Conservation (phyloP, 2,113 vertebrate genomes). For the Kryptolebias marmoratus region DNA sequence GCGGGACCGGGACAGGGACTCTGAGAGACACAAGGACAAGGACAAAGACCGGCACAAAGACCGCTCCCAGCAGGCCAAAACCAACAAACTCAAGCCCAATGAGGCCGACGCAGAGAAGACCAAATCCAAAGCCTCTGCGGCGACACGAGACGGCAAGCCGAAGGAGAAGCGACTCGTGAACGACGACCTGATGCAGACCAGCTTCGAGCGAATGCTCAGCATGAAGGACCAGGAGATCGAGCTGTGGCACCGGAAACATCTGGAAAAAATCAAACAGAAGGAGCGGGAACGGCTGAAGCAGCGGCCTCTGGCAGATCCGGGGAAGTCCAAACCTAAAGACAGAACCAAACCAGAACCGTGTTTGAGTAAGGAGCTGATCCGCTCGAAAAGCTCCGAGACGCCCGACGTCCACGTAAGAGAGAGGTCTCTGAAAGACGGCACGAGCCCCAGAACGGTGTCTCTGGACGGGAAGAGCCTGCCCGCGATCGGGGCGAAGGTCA, state of each 20-base stretch:
- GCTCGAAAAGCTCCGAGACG: slow-evolving; percentile 92
- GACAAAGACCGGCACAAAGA: slow-evolving; percentile 92
- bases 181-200: slow-evolving; percentile 98
- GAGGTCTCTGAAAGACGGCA: slow-evolving; percentile 84
- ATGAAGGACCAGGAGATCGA: slow-evolving; percentile 98
- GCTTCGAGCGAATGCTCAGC: slow-evolving; percentile 98
- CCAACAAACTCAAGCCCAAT: slow-evolving; percentile 71
- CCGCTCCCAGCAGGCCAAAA: slow-evolving; percentile 83
- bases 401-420: slow-evolving; percentile 85
- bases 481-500: slow-evolving; percentile 77
- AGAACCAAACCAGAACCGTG: slow-evolving; percentile 83
- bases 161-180: slow-evolving; percentile 98
- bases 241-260: slow-evolving; percentile 96
- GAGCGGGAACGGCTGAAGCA: slow-evolving; percentile 93
- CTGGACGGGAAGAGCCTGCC: slow-evolving; percentile 85
- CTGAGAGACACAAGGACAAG: slow-evolving; percentile 90
- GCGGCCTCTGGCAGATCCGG: slow-evolving; percentile 83
- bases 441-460: slow-evolving; percentile 85
- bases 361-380: slow-evolving; percentile 88
- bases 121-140: slow-evolving; percentile 84
- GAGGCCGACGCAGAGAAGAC: slow-evolving; percentile 82
- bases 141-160: slow-evolving; percentile 86
- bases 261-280: slow-evolving; percentile 99
- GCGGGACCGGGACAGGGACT: slow-evolving; percentile 86
- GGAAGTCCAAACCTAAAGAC: slow-evolving; percentile 89